Percentiles rank a stretch among this genome's conserved stretches.
Evolutionary conservation across 2,888 invertebrate species (phyloP).

Genomic region (Hymenopus coronatus): DNA sequence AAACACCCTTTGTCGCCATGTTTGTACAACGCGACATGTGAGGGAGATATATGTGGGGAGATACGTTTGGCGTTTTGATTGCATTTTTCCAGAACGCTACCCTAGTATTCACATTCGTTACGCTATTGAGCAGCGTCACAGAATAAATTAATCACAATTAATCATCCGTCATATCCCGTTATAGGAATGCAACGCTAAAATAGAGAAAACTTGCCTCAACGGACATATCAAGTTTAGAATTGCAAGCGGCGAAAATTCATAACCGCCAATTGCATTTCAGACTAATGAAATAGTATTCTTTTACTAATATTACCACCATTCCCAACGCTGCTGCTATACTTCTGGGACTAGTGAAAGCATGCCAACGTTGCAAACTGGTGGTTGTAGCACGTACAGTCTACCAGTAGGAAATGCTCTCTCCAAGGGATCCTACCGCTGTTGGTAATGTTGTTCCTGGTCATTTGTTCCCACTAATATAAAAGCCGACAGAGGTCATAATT

Average conservation of each 20-base stretch:
- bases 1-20: not conserved
- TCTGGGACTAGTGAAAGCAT: too few species aligned
- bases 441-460: too few species aligned
- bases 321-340: too few species aligned
- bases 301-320: too few species aligned
- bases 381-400: too few species aligned
- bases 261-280: too few species aligned
- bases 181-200: not conserved
- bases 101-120: not conserved
- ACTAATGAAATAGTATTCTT: too few species aligned
- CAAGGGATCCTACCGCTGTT: too few species aligned
- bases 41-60: not conserved
- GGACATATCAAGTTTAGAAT: not conserved
- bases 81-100: not conserved
- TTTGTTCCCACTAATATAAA: too few species aligned
- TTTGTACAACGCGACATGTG: not conserved
- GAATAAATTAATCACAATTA: not conserved
- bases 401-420: too few species aligned
- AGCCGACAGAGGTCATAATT: too few species aligned
- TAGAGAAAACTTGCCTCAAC: not conserved
- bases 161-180: not conserved
- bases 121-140: not conserved
- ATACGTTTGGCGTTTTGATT: not conserved
- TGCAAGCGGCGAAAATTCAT: not conserved
- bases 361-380: too few species aligned